Evolutionary conservation across 2,888 invertebrate genomes (phyloP).

Genomic region (Euplexia lucipara): DNA sequence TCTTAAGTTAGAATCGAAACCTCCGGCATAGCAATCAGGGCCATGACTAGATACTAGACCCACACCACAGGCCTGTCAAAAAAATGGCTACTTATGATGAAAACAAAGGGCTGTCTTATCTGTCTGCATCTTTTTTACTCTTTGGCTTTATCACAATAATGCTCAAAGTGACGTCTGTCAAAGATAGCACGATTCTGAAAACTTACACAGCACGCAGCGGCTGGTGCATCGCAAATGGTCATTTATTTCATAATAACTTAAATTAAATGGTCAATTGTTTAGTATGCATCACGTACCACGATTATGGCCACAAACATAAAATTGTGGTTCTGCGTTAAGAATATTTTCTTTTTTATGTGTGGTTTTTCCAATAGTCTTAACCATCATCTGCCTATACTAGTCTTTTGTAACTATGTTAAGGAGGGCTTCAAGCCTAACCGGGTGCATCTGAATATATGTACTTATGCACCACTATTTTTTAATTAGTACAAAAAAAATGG

Average conservation of each 20-base stretch:
- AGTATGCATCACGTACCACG: conserved; percentile 23
- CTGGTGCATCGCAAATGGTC: conserved; percentile 45
- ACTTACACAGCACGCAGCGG: conserved; percentile 31
- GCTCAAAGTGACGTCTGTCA: conserved; percentile 59
- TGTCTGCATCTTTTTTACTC: conserved; percentile 11
- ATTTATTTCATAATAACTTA: conserved; percentile 51
- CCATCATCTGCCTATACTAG: no score
- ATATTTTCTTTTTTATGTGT: background rate
- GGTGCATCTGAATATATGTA: no score
- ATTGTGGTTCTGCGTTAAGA: background rate
- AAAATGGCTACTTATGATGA: background rate
- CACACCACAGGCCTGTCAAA: no score
- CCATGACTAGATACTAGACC: no score
- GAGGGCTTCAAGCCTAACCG: no score
- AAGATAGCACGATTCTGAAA: conserved; percentile 61
- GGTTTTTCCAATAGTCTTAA: background rate
- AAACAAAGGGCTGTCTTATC: background rate
- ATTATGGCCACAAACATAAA: conserved; percentile 31
- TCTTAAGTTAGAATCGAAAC: no score
- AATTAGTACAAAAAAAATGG: no score
- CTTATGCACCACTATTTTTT: no score
- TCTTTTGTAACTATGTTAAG: no score
- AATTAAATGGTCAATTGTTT: conserved; percentile 53
- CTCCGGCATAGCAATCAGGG: no score
- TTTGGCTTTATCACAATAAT: conserved; percentile 26